phyloP scores from a whole-genome alignment of 2,797 vertebrate genomes.

The Streptopelia turtur region DNA sequence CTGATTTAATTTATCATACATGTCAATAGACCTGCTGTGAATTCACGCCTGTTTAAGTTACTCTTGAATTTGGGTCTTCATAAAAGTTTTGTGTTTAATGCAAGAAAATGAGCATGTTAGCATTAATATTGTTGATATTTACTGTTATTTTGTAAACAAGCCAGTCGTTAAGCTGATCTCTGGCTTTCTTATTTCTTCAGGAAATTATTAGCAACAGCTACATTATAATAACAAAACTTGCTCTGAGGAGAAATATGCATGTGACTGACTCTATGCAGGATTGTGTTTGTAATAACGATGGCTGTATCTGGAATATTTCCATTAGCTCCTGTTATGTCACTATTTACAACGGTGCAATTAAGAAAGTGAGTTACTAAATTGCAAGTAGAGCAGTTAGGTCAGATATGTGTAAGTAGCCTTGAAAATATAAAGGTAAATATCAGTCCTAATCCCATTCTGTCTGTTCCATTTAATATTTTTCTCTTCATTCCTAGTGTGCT shows the following conservation, averaged over 20 bases:
- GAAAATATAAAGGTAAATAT: background rate
- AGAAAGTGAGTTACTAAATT: conserved; percentile 17
- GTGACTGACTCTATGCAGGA: background rate
- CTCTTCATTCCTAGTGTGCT: background rate
- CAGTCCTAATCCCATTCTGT: background rate
- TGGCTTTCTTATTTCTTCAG: conserved; percentile 18
- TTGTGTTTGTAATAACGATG: background rate
- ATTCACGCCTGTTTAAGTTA: conserved; percentile 58
- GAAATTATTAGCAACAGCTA: conserved; percentile 9
- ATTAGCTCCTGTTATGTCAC: background rate
- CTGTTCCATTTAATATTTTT: background rate
- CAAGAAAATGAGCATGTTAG: background rate
- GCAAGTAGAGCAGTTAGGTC: background rate
- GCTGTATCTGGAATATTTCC: background rate
- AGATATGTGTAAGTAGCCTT: background rate
- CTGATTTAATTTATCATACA: background rate
- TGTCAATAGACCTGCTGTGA: conserved; percentile 25
- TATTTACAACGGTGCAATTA: background rate
- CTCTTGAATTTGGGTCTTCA: background rate
- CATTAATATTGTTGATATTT: conserved; percentile 51
- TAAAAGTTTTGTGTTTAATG: conserved; percentile 9
- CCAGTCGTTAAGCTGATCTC: conserved; percentile 13
- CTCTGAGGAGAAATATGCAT: background rate
- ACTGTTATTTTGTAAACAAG: conserved; percentile 54
- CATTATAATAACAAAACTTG: background rate